These are phyloP conservation scores for Rutpela maculata DNA, from an alignment of 2,888 invertebrate species.

Conservation along the genomic window DNA sequence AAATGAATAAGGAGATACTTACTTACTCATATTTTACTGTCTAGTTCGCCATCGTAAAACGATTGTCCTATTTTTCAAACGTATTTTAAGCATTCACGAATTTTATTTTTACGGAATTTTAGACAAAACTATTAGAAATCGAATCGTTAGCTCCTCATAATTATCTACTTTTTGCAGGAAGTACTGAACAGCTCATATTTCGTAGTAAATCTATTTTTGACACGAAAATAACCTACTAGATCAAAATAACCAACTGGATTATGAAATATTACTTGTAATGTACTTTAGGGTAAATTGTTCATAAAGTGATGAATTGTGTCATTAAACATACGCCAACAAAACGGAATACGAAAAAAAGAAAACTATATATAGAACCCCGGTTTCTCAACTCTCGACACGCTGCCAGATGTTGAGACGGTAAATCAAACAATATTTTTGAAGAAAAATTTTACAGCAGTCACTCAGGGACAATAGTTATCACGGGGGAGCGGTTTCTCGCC, in stretches of 20 bases:
- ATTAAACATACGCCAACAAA: neutral
- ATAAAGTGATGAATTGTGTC: neutral
- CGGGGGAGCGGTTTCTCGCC: slow-evolving; percentile 30
- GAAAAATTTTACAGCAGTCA: slow-evolving; percentile 53
- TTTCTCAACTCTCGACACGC: neutral
- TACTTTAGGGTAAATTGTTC: neutral
- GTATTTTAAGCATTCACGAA: too few relatives aligned
- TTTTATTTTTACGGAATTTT: too few relatives aligned
- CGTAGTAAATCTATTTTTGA: too few relatives aligned
- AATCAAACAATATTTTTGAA: slow-evolving; percentile 20
- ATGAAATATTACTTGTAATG: neutral
- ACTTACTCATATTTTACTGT: too few relatives aligned
- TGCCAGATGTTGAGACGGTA: neutral
- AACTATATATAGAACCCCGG: neutral
- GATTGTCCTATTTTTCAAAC: too few relatives aligned
- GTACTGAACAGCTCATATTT: too few relatives aligned
- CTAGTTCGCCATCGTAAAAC: too few relatives aligned
- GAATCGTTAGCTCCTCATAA: too few relatives aligned
- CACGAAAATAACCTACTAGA: too few relatives aligned
- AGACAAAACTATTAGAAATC: too few relatives aligned
- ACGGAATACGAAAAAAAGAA: neutral
- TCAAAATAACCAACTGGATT: neutral
- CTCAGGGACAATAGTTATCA: slow-evolving; percentile 53
- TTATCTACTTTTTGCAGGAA: too few relatives aligned
- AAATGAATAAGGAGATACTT: too few relatives aligned